Evolutionary conservation across 92 coral and sea anemone species (phyloP).

Genomic region (Hydrozoanthus gracilis): DNA sequence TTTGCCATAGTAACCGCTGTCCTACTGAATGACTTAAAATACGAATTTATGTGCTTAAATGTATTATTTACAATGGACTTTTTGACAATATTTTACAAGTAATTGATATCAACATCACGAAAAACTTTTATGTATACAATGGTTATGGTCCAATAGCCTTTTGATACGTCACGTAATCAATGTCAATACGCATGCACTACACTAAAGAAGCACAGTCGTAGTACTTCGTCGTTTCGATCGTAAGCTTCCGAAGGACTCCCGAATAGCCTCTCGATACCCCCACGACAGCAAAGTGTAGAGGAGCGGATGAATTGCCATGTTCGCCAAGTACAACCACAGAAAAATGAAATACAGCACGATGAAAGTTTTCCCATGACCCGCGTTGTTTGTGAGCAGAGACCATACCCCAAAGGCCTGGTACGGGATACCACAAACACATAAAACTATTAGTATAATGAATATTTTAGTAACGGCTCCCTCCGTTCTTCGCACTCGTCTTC

Average conservation of each 20-base stretch:
- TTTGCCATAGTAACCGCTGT: no score
- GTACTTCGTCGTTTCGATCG: conserved; percentile 23
- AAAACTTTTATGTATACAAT: no score
- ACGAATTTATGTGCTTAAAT: no score
- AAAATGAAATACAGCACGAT: not conserved
- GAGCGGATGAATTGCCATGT: conserved; percentile 35
- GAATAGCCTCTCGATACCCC: conserved; percentile 32
- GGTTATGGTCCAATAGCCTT: not conserved
- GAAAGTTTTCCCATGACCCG: not conserved
- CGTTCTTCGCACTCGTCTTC: conserved; percentile 12
- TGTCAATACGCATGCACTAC: not conserved
- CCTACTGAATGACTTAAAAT: no score
- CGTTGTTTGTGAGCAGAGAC: not conserved
- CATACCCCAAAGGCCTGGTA: conserved; percentile 27
- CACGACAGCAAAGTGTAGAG: conserved; percentile 26
- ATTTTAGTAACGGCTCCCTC: conserved; percentile 33
- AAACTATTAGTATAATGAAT: conserved; percentile 6
- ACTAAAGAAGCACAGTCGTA: conserved; percentile 16
- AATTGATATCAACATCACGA: no score
- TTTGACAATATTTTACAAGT: no score
- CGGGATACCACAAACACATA: conserved; percentile 12
- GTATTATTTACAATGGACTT: no score
- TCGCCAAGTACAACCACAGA: conserved; percentile 29
- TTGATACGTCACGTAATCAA: not conserved
- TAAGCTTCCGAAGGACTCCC: conserved; percentile 29